Base-by-base conservation (phyloP, 2,888 invertebrate species). In the Thalpophila matura region DNA sequence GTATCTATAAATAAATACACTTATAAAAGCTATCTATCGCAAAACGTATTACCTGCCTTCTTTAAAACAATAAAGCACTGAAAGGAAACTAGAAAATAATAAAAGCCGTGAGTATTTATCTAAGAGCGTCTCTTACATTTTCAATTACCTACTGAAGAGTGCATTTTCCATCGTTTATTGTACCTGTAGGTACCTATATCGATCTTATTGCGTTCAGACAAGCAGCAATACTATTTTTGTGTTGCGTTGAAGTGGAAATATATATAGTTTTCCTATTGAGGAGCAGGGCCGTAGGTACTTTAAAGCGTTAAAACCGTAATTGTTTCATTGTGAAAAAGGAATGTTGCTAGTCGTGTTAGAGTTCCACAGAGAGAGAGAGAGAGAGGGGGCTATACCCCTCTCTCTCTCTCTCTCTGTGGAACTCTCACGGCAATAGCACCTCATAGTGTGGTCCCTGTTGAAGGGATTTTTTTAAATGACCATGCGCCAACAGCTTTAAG, bases 91-190 rank as follows among this genome's bases (percentile, higher is more conserved):
- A 18, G 46, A 56, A 46, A 68, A 68, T 49, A 68, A 43, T 69
- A 59, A 24, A 35, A 29, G 24, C 10, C 2, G 7, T n/a, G n/a
- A n/a, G n/a, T 29, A 37, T 64, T 68, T 59, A 37, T 43, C 20
- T 37, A 22, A 5, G 26, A 62, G 35, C 10, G 26, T 37, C 47
- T 64, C 35, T 43, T 49, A 46, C 20, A 42, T 51, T 66, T 69
- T 31, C 47, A 64, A 64, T 68, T 64, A n/a, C n/a, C n/a, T n/a
- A 47, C 29, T 35, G 60, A 68, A 68, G 60, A 35, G 42, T 29
- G 31, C 24, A 59, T 68, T 42, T 68, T 16, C 26, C 37, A 47
- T 26, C 29, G 35, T 26, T 29, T 35, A 20, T n/a, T n/a, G 31
- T 18, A 14, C 10, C 14, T 29, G 16, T 46, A 4, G 12, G 20